Evolutionary conservation across 2,113 vertebrate genomes (phyloP).

Genomic region (Otis tarda): DNA sequence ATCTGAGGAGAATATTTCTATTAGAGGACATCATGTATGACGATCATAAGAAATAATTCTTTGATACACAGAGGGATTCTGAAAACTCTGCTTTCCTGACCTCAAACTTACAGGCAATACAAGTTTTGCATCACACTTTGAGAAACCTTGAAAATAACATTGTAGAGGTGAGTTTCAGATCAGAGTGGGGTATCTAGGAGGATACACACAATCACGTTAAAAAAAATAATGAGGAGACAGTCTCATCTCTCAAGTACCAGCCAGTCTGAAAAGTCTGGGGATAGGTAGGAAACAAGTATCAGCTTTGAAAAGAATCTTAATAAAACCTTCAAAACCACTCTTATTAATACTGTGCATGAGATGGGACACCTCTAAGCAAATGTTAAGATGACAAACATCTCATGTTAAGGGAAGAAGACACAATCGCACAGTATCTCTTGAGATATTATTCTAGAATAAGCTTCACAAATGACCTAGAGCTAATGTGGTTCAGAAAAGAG

Average conservation of each 20-base stretch:
- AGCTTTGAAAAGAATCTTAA: not conserved
- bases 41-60: not conserved
- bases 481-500: not conserved
- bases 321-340: not conserved
- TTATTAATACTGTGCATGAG: not conserved
- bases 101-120: not conserved
- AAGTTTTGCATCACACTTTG: not conserved
- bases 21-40: not conserved
- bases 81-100: not conserved
- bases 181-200: not conserved
- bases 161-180: not conserved
- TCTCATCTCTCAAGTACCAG: not conserved
- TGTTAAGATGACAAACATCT: not conserved
- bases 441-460: not conserved
- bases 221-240: not conserved
- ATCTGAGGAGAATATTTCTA: not conserved
- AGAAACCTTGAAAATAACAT: not conserved
- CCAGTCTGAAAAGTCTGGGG: not conserved
- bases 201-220: accelerated
- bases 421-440: not conserved
- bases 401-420: not conserved
- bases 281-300: not conserved
- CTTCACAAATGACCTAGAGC: not conserved
- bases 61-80: not conserved
- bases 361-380: not conserved